Evolutionary conservation across 2,888 invertebrate genomes (phyloP).

Genomic region (Temnothorax rugatulus): DNA sequence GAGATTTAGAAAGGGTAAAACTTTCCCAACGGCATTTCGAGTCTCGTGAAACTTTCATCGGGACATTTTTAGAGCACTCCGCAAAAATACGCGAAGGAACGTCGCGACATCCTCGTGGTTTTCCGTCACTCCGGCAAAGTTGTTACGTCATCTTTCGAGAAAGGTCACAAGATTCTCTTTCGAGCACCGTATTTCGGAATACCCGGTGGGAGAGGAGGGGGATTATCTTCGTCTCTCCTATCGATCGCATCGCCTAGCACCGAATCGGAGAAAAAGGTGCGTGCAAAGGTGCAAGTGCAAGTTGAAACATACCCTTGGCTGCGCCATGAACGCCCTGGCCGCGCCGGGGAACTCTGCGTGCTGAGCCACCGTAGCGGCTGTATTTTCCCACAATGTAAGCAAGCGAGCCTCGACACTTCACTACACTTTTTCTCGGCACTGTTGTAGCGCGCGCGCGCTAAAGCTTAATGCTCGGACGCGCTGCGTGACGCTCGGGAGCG

Average conservation of each 20-base stretch:
- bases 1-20: no score
- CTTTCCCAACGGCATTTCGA: neutral
- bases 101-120: neutral
- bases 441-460: conserved; percentile 27
- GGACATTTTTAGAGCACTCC: neutral
- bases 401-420: conserved; percentile 77
- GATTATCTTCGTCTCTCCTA: no score
- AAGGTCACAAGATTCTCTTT: no score
- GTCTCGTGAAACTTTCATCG: neutral
- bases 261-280: neutral
- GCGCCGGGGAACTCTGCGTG: conserved; percentile 88
- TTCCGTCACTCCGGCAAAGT: neutral
- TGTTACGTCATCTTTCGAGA: no score
- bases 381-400: conserved; percentile 84
- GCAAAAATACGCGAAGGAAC: neutral
- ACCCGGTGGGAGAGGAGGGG: no score
- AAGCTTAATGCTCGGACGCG: conserved; percentile 50
- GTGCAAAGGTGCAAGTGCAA: neutral
- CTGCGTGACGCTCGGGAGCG: conserved; percentile 10
- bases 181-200: no score
- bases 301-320: conserved; percentile 93
- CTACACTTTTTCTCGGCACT: conserved; percentile 69
- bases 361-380: conserved; percentile 88
- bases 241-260: no score
- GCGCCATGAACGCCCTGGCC: conserved; percentile 95